phyloP scores from a whole-genome alignment of 1,140 invertebrate species.

The Brachionus angularis region DNA sequence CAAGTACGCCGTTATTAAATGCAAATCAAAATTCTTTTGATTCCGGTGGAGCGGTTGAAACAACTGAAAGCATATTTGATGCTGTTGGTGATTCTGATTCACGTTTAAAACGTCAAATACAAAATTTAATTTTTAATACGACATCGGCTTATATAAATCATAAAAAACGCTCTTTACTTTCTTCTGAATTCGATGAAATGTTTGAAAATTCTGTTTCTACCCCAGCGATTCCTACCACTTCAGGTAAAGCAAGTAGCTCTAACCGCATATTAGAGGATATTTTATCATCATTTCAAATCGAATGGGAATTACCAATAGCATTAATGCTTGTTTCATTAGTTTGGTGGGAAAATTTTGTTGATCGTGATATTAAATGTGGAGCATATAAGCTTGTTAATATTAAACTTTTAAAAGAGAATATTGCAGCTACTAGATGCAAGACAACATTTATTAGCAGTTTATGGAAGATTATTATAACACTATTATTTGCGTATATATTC shows the following conservation, averaged over 20 bases:
- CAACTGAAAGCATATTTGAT: background rate
- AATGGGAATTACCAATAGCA: constrained; percentile 71
- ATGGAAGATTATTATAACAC: constrained; percentile 49
- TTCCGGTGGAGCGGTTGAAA: background rate
- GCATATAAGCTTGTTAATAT: constrained; percentile 46
- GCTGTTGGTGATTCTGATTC: no score
- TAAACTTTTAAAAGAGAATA: constrained; percentile 42
- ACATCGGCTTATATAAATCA: no score
- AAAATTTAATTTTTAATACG: no score
- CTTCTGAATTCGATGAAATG: no score
- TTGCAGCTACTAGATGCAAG: constrained; percentile 45
- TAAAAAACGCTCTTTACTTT: no score
- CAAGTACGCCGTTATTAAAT: no score
- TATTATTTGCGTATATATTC: constrained; percentile 49
- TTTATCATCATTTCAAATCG: constrained; percentile 28
- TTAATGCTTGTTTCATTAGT: constrained; percentile 79
- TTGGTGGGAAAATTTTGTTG: constrained; percentile 96
- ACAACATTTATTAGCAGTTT: constrained; percentile 49
- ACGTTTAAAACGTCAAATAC: no score
- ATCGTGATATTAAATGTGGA: constrained; percentile 58
- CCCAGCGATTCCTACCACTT: background rate
- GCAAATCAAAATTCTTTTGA: background rate
- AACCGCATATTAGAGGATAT: constrained; percentile 31
- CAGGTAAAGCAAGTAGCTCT: background rate
- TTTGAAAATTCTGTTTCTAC: background rate